Conservation (phyloP, 2,797 vertebrate genomes). For the Darevskia nairensis region DNA sequence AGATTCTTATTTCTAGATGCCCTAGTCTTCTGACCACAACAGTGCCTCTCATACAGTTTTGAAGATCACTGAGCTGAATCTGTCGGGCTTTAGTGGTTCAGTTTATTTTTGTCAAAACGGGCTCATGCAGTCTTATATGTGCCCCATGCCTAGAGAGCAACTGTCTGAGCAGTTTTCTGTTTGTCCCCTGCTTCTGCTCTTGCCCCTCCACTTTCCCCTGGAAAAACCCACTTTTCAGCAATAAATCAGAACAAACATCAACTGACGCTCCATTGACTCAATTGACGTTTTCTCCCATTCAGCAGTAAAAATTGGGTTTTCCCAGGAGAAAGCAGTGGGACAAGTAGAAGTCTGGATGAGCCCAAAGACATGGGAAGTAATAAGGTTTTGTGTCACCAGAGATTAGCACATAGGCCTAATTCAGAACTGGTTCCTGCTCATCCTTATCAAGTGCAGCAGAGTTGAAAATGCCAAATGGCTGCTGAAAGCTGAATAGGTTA, state of each 20-base stretch:
- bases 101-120: constrained; percentile 19
- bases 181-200: too few species aligned
- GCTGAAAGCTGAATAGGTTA: constrained; percentile 12
- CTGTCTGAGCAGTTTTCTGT: too few species aligned
- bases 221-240: too few species aligned
- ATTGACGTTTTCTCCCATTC: too few species aligned
- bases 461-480: constrained; percentile 1
- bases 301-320: too few species aligned
- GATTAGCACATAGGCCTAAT: neutral
- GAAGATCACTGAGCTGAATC: neutral
- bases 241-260: too few species aligned
- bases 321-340: too few species aligned
- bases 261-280: too few species aligned
- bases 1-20: neutral
- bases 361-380: constrained; percentile 23
- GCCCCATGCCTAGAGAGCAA: too few species aligned
- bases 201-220: too few species aligned
- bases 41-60: neutral
- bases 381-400: constrained; percentile 8
- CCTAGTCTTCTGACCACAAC: neutral
- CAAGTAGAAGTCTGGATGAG: too few species aligned
- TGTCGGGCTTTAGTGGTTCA: neutral
- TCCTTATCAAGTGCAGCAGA: constrained; percentile 12
- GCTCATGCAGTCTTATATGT: too few species aligned
- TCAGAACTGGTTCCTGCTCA: neutral